These are phyloP conservation scores for Teleogryllus oceanicus DNA, from an alignment of 2,888 invertebrate species.

Conservation along the genomic window DNA sequence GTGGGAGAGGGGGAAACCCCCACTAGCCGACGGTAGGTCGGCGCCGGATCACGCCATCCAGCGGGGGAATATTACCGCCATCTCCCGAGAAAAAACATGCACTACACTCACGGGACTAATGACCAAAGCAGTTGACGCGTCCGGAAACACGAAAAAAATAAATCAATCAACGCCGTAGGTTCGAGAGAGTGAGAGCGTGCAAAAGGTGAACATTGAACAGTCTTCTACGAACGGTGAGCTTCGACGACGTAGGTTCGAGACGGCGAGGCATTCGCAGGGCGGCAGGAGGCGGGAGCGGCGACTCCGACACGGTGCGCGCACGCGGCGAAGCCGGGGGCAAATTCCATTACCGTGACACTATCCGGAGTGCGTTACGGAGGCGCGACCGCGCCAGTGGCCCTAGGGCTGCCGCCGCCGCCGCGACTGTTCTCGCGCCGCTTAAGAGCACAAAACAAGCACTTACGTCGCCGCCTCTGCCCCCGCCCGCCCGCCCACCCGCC, in stretches of 20 bases:
- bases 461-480: neutral
- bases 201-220: too few species aligned
- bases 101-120: too few species aligned
- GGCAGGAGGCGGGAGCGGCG: neutral
- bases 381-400: neutral
- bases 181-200: neutral
- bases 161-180: too few species aligned
- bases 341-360: constrained; percentile 9
- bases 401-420: neutral
- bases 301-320: neutral
- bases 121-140: too few species aligned
- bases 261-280: neutral
- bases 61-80: too few species aligned
- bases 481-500: neutral
- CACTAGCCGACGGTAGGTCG: too few species aligned
- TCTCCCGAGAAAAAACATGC: too few species aligned
- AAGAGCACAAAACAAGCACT: constrained; percentile 18
- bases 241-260: too few species aligned
- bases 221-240: too few species aligned
- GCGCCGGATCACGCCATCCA: too few species aligned
- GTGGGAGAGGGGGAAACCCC: too few species aligned
- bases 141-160: too few species aligned
- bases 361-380: neutral
- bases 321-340: neutral
- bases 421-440: neutral